Base-by-base conservation (phyloP, 2,113 vertebrate genomes). In the Rhabdomys dilectus region DNA sequence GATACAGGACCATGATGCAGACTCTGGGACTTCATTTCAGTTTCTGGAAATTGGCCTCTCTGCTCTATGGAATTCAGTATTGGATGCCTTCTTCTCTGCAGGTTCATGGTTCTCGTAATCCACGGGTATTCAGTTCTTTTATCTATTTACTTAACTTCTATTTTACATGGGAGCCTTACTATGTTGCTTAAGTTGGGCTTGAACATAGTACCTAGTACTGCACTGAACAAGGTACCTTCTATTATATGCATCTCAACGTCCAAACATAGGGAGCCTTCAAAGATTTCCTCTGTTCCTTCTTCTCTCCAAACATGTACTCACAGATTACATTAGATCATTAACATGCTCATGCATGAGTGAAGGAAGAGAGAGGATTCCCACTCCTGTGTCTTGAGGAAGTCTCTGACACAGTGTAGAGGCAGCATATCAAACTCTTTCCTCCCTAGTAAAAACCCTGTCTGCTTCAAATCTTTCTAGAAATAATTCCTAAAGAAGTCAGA, bases 241-340 rank as follows among this genome's bases (percentile, higher is more conserved):
- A 42, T n/a, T 81, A 73, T 12, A 29, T 91, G 51, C 5, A 94
- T 89, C 88, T 94, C 24, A 91, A 73, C 19, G 81, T 78, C 66
- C 75, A 73, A 48, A 36, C 42, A n/a, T 11, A 58, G 58, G 56
- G 82, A 92, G 45, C 17, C 70, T 73, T 31, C 73, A 80, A 62
- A 73, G 10, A 64, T 66, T 12, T 31, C 1, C 0, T 16, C 6
- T 42, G 22, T 90, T 58, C 39, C 13, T 90, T 72, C 56, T 66
- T 93, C 26, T 45, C 22, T 42, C 29, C 76, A 51, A 64, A 45
- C 8, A 6, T 31, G 11, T 13, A 34, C 9, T 70, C 51, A 53
- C 15, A 36, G 22, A 26, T 60, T 51, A 45, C 5, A 70, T 42
- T 10, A 48, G 58, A 90, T 51, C 36, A n/a, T 29, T 48, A 76